Conservation (phyloP, 2,797 vertebrate species). For the Intellagama lesueurii region DNA sequence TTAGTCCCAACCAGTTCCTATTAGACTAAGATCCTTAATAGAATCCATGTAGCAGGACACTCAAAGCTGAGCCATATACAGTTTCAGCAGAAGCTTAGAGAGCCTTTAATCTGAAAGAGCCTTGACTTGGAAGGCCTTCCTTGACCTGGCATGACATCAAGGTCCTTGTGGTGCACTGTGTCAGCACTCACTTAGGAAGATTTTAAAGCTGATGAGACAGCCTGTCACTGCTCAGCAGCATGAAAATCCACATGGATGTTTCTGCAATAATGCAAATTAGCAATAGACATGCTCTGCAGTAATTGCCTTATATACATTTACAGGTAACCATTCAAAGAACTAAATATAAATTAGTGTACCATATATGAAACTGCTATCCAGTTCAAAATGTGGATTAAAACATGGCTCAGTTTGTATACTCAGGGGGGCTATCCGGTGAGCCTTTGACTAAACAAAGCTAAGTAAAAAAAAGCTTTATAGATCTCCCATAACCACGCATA, state of each 20-base stretch:
- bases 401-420: no score
- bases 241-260: neutral
- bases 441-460: no score
- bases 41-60: neutral
- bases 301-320: neutral
- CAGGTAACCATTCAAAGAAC: neutral
- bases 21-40: neutral
- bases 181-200: neutral
- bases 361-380: neutral
- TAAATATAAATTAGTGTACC: neutral
- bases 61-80: rapidly evolving
- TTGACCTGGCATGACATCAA: constrained; percentile 4
- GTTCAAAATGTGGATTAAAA: neutral
- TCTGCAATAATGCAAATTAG: neutral
- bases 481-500: no score
- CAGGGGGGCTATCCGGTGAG: no score
- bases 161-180: neutral
- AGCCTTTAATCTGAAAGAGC: neutral
- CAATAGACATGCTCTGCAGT: neutral
- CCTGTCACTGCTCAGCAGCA: neutral
- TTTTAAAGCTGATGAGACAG: neutral
- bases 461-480: no score
- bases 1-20: neutral
- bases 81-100: neutral
- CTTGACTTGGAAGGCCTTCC: neutral